phyloP scores from a whole-genome alignment of 2,797 vertebrate genomes.

The Stomatorhinus walkeri region DNA sequence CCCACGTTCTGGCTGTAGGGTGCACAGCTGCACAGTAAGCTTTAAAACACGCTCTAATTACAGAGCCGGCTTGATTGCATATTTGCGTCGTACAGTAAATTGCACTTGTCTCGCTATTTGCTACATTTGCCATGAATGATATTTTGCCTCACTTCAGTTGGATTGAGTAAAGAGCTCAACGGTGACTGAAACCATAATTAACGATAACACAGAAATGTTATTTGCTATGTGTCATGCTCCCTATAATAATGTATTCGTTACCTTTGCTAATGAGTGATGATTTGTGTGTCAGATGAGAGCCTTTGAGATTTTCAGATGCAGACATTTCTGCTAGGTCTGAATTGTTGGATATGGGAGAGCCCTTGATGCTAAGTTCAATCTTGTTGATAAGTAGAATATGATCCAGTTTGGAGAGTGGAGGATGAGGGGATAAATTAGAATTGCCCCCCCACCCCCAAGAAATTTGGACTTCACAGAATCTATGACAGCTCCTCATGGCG shows the following conservation, averaged over 20 bases:
- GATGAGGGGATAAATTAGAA: not conserved
- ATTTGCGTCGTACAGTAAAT: slow-evolving; percentile 26
- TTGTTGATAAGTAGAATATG: not conserved
- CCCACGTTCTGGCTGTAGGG: not conserved
- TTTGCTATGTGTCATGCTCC: not conserved
- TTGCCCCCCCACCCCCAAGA: not conserved
- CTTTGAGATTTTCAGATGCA: not conserved
- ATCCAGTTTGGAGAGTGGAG: not conserved
- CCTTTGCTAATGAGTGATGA: not conserved
- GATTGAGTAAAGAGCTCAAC: slow-evolving; percentile 11
- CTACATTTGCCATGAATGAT: slow-evolving; percentile 24
- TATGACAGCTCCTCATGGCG: not conserved
- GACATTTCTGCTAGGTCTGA: not conserved
- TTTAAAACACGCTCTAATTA: slow-evolving; percentile 4
- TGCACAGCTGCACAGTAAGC: not conserved
- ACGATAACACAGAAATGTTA: not conserved
- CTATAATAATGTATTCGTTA: not conserved
- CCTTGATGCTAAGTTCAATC: not conserved
- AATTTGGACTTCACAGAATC: not conserved
- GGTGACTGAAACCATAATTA: slow-evolving; percentile 24
- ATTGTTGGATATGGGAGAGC: not conserved
- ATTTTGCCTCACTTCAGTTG: slow-evolving; percentile 21
- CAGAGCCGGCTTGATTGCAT: slow-evolving; percentile 9
- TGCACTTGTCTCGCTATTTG: slow-evolving; percentile 21
- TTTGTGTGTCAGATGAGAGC: not conserved